phyloP scores from a whole-genome alignment of 2,888 invertebrate species.

The Trichacis sp. region DNA sequence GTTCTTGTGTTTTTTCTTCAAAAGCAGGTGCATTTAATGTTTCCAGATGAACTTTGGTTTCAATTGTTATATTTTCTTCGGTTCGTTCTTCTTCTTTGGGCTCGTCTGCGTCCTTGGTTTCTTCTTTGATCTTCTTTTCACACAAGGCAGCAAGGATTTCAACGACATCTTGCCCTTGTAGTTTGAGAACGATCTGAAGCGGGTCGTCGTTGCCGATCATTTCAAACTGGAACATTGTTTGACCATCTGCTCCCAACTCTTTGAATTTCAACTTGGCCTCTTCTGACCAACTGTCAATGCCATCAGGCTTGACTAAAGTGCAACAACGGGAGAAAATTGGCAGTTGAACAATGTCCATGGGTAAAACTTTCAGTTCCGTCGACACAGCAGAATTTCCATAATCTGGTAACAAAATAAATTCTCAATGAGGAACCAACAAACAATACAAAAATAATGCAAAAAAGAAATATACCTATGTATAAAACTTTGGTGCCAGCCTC shows the following conservation, averaged over 20 bases:
- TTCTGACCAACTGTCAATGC: conserved; percentile 75
- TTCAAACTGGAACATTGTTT: conserved; percentile 78
- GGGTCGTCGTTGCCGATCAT: conserved; percentile 78
- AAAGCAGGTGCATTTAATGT: neutral
- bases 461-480: conserved; percentile 71
- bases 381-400: conserved; percentile 76
- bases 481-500: conserved; percentile 74
- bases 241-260: conserved; percentile 78
- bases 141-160: conserved; percentile 73
- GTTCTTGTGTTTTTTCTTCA: too few species aligned
- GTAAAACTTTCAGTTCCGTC: conserved; percentile 72
- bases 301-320: conserved; percentile 73
- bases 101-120: too few species aligned
- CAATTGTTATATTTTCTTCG: too few species aligned
- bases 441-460: neutral
- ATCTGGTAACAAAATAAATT: conserved; percentile 52
- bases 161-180: conserved; percentile 75
- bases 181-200: conserved; percentile 74
- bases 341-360: conserved; percentile 73
- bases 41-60: too few species aligned
- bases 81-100: too few species aligned
- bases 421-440: neutral
- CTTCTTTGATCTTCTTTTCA: conserved; percentile 9
- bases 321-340: conserved; percentile 76
- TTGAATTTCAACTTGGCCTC: conserved; percentile 77